Conservation (phyloP, 1,140 invertebrate species). For the Diuraphis noxia region DNA sequence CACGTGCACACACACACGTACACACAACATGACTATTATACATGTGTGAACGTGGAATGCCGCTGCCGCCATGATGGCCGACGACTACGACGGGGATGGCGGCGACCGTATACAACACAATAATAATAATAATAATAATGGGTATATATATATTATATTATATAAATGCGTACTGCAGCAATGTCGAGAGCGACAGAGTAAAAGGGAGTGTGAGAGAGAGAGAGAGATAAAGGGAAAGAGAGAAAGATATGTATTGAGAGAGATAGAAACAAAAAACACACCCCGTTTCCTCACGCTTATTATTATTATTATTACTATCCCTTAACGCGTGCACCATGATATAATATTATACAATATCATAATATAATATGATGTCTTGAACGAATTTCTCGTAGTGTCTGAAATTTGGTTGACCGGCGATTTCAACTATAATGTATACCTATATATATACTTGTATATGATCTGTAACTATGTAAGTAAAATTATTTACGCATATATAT, state of each 20-base stretch:
- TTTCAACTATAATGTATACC: background rate
- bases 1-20: background rate
- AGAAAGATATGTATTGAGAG: background rate
- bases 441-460: background rate
- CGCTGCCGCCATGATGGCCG: conserved; percentile 1
- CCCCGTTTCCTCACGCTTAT: background rate
- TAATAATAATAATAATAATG: conserved; percentile 2
- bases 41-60: background rate
- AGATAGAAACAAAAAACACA: background rate
- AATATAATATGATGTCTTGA: background rate
- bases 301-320: background rate
- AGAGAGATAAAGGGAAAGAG: background rate
- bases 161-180: background rate
- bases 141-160: background rate
- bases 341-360: background rate
- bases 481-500: background rate
- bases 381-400: background rate
- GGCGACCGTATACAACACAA: background rate
- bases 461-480: background rate
- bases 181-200: background rate
- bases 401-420: background rate
- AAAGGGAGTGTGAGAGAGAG: too few relatives aligned
- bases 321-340: background rate
- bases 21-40: background rate
- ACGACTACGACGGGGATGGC: conserved; percentile 21